These are phyloP conservation scores for Etheostoma spectabile DNA, from an alignment of 2,113 vertebrate genomes.

Conservation along the genomic window DNA sequence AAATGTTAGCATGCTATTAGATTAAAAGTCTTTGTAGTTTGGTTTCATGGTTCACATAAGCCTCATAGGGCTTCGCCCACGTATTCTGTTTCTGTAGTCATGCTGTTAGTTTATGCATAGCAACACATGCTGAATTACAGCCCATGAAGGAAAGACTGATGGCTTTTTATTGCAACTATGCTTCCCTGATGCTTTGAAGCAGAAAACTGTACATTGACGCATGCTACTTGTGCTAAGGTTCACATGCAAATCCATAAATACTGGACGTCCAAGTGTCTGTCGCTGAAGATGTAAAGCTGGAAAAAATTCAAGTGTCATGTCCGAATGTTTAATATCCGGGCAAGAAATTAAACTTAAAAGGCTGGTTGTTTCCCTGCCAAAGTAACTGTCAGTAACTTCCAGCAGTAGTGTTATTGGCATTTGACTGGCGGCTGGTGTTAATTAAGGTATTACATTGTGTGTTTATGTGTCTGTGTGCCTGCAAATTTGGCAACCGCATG, in stretches of 20 bases:
- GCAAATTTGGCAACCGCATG: slow-evolving; percentile 36
- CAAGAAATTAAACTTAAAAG: slow-evolving; percentile 7
- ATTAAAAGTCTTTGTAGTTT: background rate
- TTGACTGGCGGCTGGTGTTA: slow-evolving; percentile 30
- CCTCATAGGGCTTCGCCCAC: slow-evolving; percentile 9
- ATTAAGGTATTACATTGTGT: slow-evolving; percentile 31
- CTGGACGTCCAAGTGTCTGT: background rate
- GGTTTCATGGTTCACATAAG: background rate
- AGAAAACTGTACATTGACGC: background rate
- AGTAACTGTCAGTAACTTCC: background rate
- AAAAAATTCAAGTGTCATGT: background rate
- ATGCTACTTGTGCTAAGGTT: slow-evolving; percentile 33
- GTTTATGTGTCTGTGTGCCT: slow-evolving; percentile 26
- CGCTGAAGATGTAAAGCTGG: background rate
- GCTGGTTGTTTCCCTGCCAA: background rate
- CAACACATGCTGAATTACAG: slow-evolving; percentile 14
- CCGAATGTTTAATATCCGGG: background rate
- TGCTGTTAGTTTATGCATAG: slow-evolving; percentile 9
- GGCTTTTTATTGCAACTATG: slow-evolving; percentile 20
- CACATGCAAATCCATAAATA: slow-evolving; percentile 31
- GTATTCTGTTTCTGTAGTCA: background rate
- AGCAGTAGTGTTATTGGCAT: slow-evolving; percentile 6
- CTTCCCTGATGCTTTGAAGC: slow-evolving; percentile 13
- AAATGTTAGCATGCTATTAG: too few relatives aligned
- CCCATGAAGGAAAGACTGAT: slow-evolving; percentile 24